Base-by-base conservation (phyloP, 1,140 invertebrate genomes). In the Sarcophaga bullata region DNA sequence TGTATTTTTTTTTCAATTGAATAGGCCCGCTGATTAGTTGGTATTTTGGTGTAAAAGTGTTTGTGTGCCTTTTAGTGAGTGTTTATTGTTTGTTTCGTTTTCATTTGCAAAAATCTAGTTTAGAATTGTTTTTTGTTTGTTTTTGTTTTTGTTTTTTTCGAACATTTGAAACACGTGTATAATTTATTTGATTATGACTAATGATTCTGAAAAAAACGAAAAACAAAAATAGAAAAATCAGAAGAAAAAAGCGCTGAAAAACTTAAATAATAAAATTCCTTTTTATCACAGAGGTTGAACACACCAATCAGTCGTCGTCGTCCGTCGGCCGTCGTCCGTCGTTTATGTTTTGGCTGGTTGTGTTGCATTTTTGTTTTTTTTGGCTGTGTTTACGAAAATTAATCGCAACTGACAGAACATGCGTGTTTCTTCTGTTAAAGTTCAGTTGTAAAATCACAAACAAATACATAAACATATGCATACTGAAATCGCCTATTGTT, bases 161-260 rank as follows among this genome's bases (percentile, higher is more conserved):
- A 37, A 37, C 25, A 37, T 37, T 68, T 68, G 19, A 19, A 68
- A 68, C 62, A 68, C 62, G 62, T 68, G 62, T 68, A 68, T 19
- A 68, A 68, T 68, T 68, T 68, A 68, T 68, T 68, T 68, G 62
- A 68, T 68, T 68, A 68, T 68, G 62, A 68, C 62, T 68, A 68
- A 68, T 68, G 62, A 68, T 68, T 68, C 19, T 19, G 62, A 68
- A 68, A 58, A 58, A 58, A 13, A 1, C 1, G 4, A 37, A 37
- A 37, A 37, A 2, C 25, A 4, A 37, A 37, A 37, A 37, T 37
- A 37, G 25, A 37, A 37, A 37, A 37, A 37, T 37, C 25, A 37
- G 4, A 37, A 37, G 25, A 37, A 37, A 37, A 37, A 37, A 37
- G n/a, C 25, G 4, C 25, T 2, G 4, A 37, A 37, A 37, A 37